Conservation (phyloP, 1,140 invertebrate species). For the Papilio aristodemus region DNA sequence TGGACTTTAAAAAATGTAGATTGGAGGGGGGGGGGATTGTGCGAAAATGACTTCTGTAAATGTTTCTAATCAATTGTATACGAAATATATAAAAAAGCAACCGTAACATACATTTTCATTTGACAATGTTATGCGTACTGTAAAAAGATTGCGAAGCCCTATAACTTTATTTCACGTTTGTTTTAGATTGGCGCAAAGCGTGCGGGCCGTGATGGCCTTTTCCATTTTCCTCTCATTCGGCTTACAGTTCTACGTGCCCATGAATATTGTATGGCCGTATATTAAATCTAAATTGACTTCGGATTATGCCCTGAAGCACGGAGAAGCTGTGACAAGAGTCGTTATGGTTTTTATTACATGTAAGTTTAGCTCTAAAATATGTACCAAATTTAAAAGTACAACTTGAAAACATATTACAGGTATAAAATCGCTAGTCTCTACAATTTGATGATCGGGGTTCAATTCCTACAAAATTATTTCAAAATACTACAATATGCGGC, state of each 20-base stretch:
- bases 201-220: slow-evolving; percentile 90
- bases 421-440: too few relatives aligned
- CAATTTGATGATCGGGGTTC: too few relatives aligned
- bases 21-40: too few relatives aligned
- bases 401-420: too few relatives aligned
- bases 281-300: slow-evolving; percentile 83
- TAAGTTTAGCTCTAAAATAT: slow-evolving; percentile 79
- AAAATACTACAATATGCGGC: too few relatives aligned
- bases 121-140: background rate
- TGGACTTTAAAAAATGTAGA: too few relatives aligned
- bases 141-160: background rate
- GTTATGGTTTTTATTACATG: slow-evolving; percentile 89
- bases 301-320: slow-evolving; percentile 81
- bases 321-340: slow-evolving; percentile 86
- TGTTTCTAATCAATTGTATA: too few relatives aligned
- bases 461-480: too few relatives aligned
- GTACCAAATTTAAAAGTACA: too few relatives aligned
- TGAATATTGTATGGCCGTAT: slow-evolving; percentile 92
- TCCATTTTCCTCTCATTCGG: slow-evolving; percentile 94
- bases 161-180: slow-evolving; percentile 32
- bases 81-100: too few relatives aligned
- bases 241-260: slow-evolving; percentile 95
- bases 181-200: slow-evolving; percentile 88
- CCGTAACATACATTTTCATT: background rate
- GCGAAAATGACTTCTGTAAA: too few relatives aligned